Evolutionary conservation across 1,140 invertebrate genomes (phyloP).

Genomic region (Aricia agestis): DNA sequence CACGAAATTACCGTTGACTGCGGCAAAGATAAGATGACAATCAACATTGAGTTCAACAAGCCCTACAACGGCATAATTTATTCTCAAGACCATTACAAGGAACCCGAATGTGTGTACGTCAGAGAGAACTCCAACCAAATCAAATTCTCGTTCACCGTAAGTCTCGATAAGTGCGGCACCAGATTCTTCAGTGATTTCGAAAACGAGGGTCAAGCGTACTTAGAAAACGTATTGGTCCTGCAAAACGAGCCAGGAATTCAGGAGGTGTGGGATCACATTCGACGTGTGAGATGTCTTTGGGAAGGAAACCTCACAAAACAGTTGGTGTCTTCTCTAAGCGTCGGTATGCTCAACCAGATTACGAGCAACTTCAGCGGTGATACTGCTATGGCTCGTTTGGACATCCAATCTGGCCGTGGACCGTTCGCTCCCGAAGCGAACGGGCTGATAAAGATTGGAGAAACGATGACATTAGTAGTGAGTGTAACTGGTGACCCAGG

Average conservation of each 20-base stretch:
- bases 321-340: conserved; percentile 83
- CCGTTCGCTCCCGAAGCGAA: conserved; percentile 85
- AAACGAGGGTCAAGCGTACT: conserved; percentile 84
- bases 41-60: conserved; percentile 87
- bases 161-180: conserved; percentile 86
- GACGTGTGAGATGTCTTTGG: conserved; percentile 87
- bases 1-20: conserved; percentile 86
- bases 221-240: conserved; percentile 88
- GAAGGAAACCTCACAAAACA: conserved; percentile 87
- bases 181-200: conserved; percentile 88
- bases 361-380: conserved; percentile 90
- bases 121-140: conserved; percentile 81
- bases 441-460: conserved; percentile 89
- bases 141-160: conserved; percentile 85
- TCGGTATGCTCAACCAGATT: conserved; percentile 88
- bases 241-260: conserved; percentile 89
- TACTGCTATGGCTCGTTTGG: conserved; percentile 86
- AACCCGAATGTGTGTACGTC: conserved; percentile 85
- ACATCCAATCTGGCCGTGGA: conserved; percentile 87
- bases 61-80: conserved; percentile 88
- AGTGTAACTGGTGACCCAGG: conserved; percentile 87
- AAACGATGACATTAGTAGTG: conserved; percentile 88
- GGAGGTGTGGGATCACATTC: conserved; percentile 89
- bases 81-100: conserved; percentile 86
- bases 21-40: conserved; percentile 89